These are phyloP conservation scores for Xestia c-nigrum DNA, from an alignment of 2,888 invertebrate species.

Conservation along the genomic window DNA sequence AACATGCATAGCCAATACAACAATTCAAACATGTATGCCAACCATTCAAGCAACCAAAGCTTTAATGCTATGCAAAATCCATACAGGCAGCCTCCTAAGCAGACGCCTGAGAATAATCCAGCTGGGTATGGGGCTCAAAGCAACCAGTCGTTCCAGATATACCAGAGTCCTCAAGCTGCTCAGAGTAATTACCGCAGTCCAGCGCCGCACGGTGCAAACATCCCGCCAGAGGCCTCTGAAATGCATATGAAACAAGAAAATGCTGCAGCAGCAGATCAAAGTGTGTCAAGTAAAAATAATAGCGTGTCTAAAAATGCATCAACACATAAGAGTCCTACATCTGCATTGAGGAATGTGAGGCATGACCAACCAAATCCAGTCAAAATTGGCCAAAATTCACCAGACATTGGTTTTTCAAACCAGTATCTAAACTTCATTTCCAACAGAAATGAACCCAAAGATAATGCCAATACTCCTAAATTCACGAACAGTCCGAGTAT, in stretches of 20 bases:
- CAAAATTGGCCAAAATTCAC: conserved; percentile 83
- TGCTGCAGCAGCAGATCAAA: conserved; percentile 71
- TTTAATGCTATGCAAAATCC: conserved; percentile 82
- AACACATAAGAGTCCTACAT: conserved; percentile 82
- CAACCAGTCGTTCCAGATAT: conserved; percentile 84
- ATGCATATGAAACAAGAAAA: conserved; percentile 75
- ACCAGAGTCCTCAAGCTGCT: conserved; percentile 84
- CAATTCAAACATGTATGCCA: conserved; percentile 79
- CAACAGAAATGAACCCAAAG: conserved; percentile 89
- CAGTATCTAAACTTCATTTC: conserved; percentile 88
- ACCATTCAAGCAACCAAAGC: conserved; percentile 77
- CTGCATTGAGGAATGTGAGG: conserved; percentile 84
- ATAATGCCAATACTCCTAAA: conserved; percentile 89
- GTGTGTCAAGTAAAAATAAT: conserved; percentile 71
- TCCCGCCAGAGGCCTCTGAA: conserved; percentile 74
- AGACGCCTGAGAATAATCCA: conserved; percentile 75
- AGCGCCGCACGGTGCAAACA: conserved; percentile 69
- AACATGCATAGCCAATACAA: conserved; percentile 81
- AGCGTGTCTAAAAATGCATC: conserved; percentile 75
- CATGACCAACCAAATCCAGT: conserved; percentile 85
- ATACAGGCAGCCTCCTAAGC: conserved; percentile 82
- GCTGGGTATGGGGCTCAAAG: conserved; percentile 75
- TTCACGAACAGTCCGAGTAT: conserved; percentile 88
- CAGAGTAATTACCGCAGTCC: conserved; percentile 79
- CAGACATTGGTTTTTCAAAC: conserved; percentile 87